These are phyloP conservation scores for Cryptus armator DNA, from an alignment of 2,888 invertebrate species.

Conservation along the genomic window DNA sequence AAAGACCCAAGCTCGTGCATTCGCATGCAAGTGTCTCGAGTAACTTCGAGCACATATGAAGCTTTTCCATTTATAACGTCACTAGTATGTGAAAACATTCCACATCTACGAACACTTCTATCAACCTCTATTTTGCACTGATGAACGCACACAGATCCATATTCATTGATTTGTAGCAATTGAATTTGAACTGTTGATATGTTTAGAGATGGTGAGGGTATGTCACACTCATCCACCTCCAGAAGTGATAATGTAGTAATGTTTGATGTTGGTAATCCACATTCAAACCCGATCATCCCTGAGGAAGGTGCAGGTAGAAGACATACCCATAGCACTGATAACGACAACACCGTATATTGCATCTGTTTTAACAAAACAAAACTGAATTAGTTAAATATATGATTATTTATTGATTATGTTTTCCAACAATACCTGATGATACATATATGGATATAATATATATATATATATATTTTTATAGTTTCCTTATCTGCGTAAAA, in stretches of 20 bases:
- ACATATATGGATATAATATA: neutral
- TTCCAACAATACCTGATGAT: neutral
- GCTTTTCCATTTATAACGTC: conserved; percentile 32
- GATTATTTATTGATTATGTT: neutral
- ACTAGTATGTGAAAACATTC: conserved; percentile 42
- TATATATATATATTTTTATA: too few species aligned
- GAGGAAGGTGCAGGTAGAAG: neutral
- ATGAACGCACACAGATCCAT: conserved; percentile 14
- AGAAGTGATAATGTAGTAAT: conserved; percentile 14
- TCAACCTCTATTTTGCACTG: conserved; percentile 46
- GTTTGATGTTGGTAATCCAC: conserved; percentile 11
- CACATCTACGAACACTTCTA: conserved; percentile 19
- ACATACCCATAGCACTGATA: conserved; percentile 3
- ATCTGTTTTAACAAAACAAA: conserved; percentile 1
- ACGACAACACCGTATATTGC: neutral
- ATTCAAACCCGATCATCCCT: conserved; percentile 24
- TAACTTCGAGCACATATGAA: conserved; percentile 16
- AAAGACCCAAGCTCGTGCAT: too few species aligned
- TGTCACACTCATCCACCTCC: conserved; percentile 22
- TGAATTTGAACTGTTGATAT: neutral
- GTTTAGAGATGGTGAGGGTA: neutral
- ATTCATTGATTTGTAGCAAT: conserved; percentile 19
- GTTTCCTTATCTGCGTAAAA: too few species aligned
- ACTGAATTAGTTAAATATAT: neutral
- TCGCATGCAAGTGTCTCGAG: neutral